Conservation (phyloP, 2,113 vertebrate genomes). For the Spizaetus ornatus region DNA sequence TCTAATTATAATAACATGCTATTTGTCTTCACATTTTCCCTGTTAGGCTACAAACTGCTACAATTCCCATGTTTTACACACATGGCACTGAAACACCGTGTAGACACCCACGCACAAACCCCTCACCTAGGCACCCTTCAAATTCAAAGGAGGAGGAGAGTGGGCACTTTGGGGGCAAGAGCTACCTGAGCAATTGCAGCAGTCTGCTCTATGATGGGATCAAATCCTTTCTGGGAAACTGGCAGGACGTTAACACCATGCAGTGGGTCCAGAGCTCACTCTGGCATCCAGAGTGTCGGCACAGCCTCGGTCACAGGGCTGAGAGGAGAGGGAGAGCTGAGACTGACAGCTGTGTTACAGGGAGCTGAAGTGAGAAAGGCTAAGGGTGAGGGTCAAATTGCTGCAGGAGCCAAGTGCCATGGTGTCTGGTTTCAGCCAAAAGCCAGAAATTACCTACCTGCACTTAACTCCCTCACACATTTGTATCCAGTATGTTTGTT, state of each 20-base stretch:
- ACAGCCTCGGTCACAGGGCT: neutral
- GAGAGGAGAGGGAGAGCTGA: neutral
- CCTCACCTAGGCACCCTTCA: neutral
- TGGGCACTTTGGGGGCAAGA: neutral
- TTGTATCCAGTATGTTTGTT: neutral
- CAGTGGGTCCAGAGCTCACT: neutral
- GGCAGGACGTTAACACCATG: neutral
- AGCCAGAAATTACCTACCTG: neutral
- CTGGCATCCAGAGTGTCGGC: neutral
- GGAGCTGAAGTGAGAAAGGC: slow-evolving; percentile 8
- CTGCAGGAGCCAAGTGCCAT: neutral
- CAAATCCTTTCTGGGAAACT: neutral
- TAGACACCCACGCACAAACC: neutral
- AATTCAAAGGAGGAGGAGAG: neutral
- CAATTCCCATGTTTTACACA: neutral
- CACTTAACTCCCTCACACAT: neutral
- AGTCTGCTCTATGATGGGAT: neutral
- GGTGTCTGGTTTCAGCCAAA: neutral
- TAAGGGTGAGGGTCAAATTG: neutral
- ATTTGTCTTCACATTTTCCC: neutral
- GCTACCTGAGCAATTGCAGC: neutral
- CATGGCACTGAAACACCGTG: neutral
- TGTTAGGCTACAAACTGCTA: neutral
- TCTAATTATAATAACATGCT: neutral
- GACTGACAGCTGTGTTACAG: neutral